Evolutionary conservation across 1,140 invertebrate species (phyloP), one percentile per base, ranked within the genome.

Genomic region (Druon quercuslanigerum): DNA sequence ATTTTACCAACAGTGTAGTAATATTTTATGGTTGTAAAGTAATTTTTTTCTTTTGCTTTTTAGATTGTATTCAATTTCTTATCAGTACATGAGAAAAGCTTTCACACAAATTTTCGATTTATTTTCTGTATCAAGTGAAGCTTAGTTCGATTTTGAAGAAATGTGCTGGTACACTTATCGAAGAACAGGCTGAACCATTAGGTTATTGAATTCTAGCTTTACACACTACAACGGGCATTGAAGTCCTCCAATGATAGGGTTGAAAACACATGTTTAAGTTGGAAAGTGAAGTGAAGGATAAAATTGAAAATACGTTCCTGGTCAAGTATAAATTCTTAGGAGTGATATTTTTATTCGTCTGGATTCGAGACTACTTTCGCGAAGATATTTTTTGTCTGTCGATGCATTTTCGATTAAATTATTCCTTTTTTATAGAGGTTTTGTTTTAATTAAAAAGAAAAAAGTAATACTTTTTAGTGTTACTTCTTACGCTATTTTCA

Each of bases 261-360:
- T 46, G 60, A 66, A 66, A 66, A 66, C 60, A 66, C 60, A 66
- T 66, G 60, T 66, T 66, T 66, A 66, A 66, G 60, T 66, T 25
- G 33, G 60, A 66, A 40, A 46, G 60, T 66, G 60, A 66, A 66
- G 25, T 40, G 60, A 66, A 40, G 60, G 40, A 66, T 66, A 40
- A 66, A 66, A 66, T 66, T 66, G 25, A 66, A 66, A 66, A 66
- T 66, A 46, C 33, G 33, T 33, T 66, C 6, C 8, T 56, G n/a
- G 14, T 40, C 20, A 25, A 13, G 25, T 66, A 66, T 66, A 40
- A 66, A 66, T 40, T 66, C 33, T 20, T n/a, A 40, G 25, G n/a
- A 66, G 40, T 66, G 60, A 66, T 66, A 66, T 66, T 66, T 66
- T 66, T 66, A 46, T 66, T 66, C 14, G n/a, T 66, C 14, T 66